A percentile compares a stretch with the other conserved stretches of the same genome.
Evolutionary conservation across 2,797 vertebrate species (phyloP).

Genomic region (Hephaestus fuliginosus): DNA sequence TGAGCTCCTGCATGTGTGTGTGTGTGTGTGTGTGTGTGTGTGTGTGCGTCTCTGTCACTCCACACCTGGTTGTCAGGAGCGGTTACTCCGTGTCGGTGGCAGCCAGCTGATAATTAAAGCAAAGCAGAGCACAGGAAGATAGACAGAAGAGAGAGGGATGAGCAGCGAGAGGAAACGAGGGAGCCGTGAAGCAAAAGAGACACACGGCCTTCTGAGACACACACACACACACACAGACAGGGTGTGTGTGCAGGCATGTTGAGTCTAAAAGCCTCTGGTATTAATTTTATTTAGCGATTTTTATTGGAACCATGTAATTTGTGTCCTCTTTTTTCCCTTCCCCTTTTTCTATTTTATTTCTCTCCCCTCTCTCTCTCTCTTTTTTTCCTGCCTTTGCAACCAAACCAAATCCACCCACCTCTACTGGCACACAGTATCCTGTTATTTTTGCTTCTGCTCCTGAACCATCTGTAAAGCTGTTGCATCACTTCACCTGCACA

Average conservation of each 20-base stretch:
- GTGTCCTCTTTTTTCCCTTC: conserved; percentile 1
- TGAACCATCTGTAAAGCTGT: conserved; percentile 54
- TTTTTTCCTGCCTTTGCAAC: conserved; percentile 33
- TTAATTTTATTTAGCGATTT: conserved; percentile 43
- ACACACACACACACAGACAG: conserved; percentile 2
- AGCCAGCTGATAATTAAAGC: conserved; percentile 73
- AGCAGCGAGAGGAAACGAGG: conserved; percentile 51
- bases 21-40: background rate
- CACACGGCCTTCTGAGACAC: conserved; percentile 20
- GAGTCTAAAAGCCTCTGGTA: conserved; percentile 26
- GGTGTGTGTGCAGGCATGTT: background rate
- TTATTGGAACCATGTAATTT: conserved; percentile 47
- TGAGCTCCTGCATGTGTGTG: conserved; percentile 30
- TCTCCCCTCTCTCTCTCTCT: background rate
- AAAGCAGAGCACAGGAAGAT: conserved; percentile 44
- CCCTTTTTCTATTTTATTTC: conserved; percentile 16
- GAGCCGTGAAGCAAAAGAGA: conserved; percentile 54
- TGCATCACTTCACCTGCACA: conserved; percentile 61
- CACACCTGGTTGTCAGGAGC: conserved; percentile 71
- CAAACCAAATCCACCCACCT: conserved; percentile 67
- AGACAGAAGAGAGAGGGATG: conserved; percentile 59
- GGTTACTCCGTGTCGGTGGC: conserved; percentile 55
- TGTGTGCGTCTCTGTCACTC: conserved; percentile 50
- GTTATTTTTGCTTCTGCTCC: conserved; percentile 67
- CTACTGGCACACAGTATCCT: conserved; percentile 47